Evolutionary conservation across 2,113 vertebrate genomes (phyloP), one percentile per base, ranked within the genome.

Genomic region (Urocolius indicus): DNA sequence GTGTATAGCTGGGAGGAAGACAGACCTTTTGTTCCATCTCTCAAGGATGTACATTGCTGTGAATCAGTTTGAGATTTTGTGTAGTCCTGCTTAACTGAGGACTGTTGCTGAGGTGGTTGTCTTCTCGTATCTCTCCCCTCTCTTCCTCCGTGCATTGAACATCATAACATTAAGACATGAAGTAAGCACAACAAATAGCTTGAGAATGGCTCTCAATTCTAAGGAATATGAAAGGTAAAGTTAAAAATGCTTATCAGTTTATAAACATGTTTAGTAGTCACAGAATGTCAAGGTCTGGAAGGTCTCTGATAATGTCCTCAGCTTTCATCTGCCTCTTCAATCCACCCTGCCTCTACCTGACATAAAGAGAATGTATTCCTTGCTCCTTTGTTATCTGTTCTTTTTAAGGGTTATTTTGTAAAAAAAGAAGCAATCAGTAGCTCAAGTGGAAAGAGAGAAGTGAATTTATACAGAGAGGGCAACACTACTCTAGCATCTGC

Each of bases 21-120:
- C 54, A 22, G 46, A 71, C 15, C 11, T 80, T 48, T 38, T 34
- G 22, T 43, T 80, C 23, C 6, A 5, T 12, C 9, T 76, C 52
- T 65, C 46, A 61, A 55, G 29, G 34, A 48, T 0, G 0, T 7
- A 4, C 17, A 5, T 61, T 34, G 17, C 29, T 51, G 13, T 19
- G 20, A 24, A 26, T 34, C 38, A 57, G 26, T 77, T 79, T 12
- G 12, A 41, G 66, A 21, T 69, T 66, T 54, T 78, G 26, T 49
- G 29, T 84, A 52, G 48, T 55, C 11, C 63, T 57, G 13, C 19
- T 61, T 62, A 30, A 27, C 19, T 3, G 0, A 18, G 22, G 16
- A 80, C 89, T 63, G 32, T 20, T 94, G 45, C 63, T 27, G 10
- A n/a, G 6, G 3, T 16, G 11, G 16, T 13, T 87, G 45, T 41